Evolutionary conservation across 1,140 invertebrate species (phyloP).

Genomic region (Micrasema longulum): DNA sequence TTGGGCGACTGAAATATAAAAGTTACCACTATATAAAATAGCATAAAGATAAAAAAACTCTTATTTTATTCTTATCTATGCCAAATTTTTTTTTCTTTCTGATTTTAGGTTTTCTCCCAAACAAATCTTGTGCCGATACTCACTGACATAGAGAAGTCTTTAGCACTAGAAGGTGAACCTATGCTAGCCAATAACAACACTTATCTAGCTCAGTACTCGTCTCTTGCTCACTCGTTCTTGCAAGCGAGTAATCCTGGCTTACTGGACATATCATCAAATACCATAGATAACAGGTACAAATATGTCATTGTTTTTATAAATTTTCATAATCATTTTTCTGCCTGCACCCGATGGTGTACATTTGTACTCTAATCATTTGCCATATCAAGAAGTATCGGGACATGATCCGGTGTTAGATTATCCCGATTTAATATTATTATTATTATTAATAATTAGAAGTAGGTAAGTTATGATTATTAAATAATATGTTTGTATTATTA

Average conservation of each 20-base stretch:
- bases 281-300: constrained; percentile 39
- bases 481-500: too few relatives aligned
- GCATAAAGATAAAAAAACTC: neutral
- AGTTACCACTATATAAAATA: too few relatives aligned
- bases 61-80: constrained; percentile 18
- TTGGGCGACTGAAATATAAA: too few relatives aligned
- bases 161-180: constrained; percentile 59
- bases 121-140: constrained; percentile 67
- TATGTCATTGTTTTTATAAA: too few relatives aligned
- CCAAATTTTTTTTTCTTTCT: neutral
- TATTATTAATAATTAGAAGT: too few relatives aligned
- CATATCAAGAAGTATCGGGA: too few relatives aligned
- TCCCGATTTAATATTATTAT: too few relatives aligned
- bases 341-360: too few relatives aligned
- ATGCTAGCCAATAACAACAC: constrained; percentile 1
- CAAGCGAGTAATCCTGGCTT: constrained; percentile 59
- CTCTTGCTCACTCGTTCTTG: constrained; percentile 50
- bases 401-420: too few relatives aligned
- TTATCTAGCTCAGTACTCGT: neutral
- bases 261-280: constrained; percentile 40
- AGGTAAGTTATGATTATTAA: too few relatives aligned
- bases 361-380: too few relatives aligned
- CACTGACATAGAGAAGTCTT: constrained; percentile 67
- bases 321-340: too few relatives aligned
- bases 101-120: constrained; percentile 70